Evolutionary conservation across 23 tunicate species (phyloP).

Genomic region (Trididemnum miniatum): DNA sequence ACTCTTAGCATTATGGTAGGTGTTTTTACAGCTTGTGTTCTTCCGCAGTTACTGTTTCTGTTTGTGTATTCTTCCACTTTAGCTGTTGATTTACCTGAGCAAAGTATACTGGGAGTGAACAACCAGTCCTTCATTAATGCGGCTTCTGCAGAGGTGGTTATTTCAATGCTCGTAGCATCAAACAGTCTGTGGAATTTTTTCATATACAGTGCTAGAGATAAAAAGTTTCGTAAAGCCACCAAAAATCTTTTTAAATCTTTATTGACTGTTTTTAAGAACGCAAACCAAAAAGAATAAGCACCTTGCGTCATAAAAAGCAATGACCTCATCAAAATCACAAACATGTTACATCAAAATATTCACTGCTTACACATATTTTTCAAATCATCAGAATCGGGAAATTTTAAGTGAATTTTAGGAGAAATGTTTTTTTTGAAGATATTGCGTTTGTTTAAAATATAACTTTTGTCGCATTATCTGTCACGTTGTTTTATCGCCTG

Average conservation of each 20-base stretch:
- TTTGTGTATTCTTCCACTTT: background rate
- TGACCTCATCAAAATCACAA: no score
- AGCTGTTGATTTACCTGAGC: background rate
- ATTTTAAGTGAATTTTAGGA: no score
- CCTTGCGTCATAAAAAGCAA: no score
- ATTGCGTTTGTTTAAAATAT: no score
- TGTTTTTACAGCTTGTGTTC: conserved; percentile 41
- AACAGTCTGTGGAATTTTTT: conserved; percentile 58
- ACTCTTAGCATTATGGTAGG: conserved; percentile 81
- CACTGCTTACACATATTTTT: no score
- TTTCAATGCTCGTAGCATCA: conserved; percentile 13
- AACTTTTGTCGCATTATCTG: no score
- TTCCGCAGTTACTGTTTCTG: conserved; percentile 26
- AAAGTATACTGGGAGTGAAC: background rate
- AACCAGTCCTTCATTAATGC: background rate
- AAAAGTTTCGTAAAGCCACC: conserved; percentile 34
- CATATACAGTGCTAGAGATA: conserved; percentile 45
- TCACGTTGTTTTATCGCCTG: no score
- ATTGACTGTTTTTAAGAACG: no score
- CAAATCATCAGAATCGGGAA: no score
- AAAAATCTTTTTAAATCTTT: conserved; percentile 1
- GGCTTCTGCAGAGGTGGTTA: conserved; percentile 24
- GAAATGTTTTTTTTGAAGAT: no score
- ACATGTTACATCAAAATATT: no score
- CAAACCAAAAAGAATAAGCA: no score